A percentile compares a stretch with the other conserved stretches of the same genome.
Evolutionary conservation across 2,113 vertebrate genomes (phyloP).

Genomic region (Saccopteryx bilineata): DNA sequence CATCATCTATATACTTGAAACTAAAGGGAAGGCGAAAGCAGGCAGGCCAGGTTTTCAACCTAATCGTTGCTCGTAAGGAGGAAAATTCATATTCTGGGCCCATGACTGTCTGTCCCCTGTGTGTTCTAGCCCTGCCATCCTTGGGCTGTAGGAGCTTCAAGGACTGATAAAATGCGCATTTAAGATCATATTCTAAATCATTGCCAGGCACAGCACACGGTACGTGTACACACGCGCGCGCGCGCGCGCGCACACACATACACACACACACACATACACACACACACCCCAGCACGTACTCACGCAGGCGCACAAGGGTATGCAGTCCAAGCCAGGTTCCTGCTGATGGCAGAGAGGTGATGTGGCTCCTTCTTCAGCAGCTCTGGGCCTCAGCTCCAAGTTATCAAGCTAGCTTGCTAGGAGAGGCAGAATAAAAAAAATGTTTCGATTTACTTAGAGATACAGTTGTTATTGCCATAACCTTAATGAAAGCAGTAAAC

Average conservation of each 20-base stretch:
- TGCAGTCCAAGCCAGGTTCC: conserved; percentile 39
- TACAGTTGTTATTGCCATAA: conserved; percentile 85
- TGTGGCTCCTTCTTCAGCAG: conserved; percentile 14
- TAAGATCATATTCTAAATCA: conserved; percentile 74
- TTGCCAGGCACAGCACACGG: not conserved
- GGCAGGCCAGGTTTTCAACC: conserved; percentile 27
- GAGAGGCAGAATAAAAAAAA: conserved; percentile 81
- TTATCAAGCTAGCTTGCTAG: conserved; percentile 66
- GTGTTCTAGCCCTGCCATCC: conserved; percentile 62
- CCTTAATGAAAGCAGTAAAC: conserved; percentile 91
- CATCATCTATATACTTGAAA: conserved; percentile 71
- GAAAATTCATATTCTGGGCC: conserved; percentile 73
- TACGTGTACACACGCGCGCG: rapidly evolving
- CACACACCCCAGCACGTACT: not conserved
- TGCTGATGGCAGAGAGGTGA: conserved; percentile 21
- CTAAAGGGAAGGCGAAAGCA: conserved; percentile 64
- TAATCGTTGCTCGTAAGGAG: conserved; percentile 55
- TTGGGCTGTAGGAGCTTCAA: conserved; percentile 77
- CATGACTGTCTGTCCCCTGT: conserved; percentile 36
- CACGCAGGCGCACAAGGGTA: conserved; percentile 8
- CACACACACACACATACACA: not conserved
- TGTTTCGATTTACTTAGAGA: conserved; percentile 87
- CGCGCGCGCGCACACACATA: not conserved
- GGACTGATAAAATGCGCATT: conserved; percentile 78
- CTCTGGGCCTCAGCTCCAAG: conserved; percentile 55